Base-by-base conservation (phyloP, 2,888 invertebrate genomes). In the Ypsolopha scabrella region DNA sequence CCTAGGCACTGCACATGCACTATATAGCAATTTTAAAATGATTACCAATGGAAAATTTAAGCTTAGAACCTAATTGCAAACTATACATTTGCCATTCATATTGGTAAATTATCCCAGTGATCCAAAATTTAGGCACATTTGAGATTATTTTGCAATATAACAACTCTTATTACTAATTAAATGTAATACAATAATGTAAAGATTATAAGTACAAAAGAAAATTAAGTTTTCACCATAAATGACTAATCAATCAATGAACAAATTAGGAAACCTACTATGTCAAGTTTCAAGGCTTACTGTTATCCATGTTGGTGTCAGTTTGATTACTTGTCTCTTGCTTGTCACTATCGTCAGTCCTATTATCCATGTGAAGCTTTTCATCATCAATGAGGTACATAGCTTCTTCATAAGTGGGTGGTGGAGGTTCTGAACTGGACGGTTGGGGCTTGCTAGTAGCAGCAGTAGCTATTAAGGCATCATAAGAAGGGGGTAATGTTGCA, bases 401-500 rank as follows among this genome's bases (percentile, higher is more conserved):
- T 80, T 90, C 90, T 61, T 90, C 89, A 63, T 91, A 90, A 10
- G 90, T 87, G 0, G 90, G 90, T 3, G 90, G 90, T 9, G 90
- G 90, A 36, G 86, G 77, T 64, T 89, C 90, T 11, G 88, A 87
- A 52, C 80, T 78, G 44, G 86, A 86, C 10, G 83, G 70, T 53
- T 82, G 80, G 7, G 85, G 81, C 66, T 85, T 83, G 54, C 70
- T 77, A 11, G 72, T 64, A 6, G 78, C 64, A 48, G 75, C 70
- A 62, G 70, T 80, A 48, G 81, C 65, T 60, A 88, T 81, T 60
- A 91, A 78, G 48, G 88, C 87, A 65, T 91, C 90, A 70, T 91
- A 91, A 0, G 90, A 86, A 7, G 90, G 90, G 41, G 90, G 90
- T 60, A 89, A 68, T 41, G 89, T 89, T 8, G 88, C 83, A 67